These are phyloP conservation scores for Dorcus hopei DNA, from an alignment of 2,888 invertebrate species.

Conservation along the genomic window DNA sequence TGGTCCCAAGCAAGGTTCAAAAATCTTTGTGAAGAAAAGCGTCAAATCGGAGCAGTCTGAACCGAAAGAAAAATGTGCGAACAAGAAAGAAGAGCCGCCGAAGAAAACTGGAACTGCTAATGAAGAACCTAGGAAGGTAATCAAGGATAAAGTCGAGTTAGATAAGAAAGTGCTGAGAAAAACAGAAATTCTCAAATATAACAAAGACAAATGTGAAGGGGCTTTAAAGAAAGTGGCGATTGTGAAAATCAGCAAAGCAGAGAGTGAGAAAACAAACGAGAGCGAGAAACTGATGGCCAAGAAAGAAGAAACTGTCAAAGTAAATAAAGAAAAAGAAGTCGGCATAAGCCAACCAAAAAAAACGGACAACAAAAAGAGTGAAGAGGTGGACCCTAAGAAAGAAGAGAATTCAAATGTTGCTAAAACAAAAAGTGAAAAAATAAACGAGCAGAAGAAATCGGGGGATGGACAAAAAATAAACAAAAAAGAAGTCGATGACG, in stretches of 20 bases:
- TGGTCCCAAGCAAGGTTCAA: no score
- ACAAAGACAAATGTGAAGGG: not conserved
- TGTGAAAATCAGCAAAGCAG: slow-evolving; percentile 3
- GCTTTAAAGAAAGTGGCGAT: slow-evolving; percentile 3
- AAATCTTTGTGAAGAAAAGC: no score
- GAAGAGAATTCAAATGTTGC: slow-evolving; percentile 11
- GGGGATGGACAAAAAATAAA: slow-evolving; percentile 1
- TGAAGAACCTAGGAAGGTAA: no score
- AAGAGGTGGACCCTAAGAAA: slow-evolving; percentile 22
- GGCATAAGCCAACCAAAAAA: slow-evolving; percentile 1
- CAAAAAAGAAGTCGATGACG: not conserved
- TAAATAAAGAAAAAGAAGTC: not conserved
- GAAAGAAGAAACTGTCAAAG: slow-evolving; percentile 1
- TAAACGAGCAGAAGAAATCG: slow-evolving; percentile 1
- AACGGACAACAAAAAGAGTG: slow-evolving; percentile 22
- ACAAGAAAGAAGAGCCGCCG: no score
- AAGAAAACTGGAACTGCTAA: no score
- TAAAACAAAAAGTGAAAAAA: slow-evolving; percentile 7
- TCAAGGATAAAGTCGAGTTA: no score
- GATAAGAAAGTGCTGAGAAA: slow-evolving; percentile 1
- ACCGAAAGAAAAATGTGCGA: no score
- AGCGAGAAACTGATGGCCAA: not conserved
- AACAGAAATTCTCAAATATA: not conserved
- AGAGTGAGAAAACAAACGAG: not conserved
- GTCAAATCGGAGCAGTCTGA: no score